These are phyloP conservation scores for Tetanocera ferruginea DNA, from an alignment of 2,888 invertebrate genomes.

Conservation along the genomic window DNA sequence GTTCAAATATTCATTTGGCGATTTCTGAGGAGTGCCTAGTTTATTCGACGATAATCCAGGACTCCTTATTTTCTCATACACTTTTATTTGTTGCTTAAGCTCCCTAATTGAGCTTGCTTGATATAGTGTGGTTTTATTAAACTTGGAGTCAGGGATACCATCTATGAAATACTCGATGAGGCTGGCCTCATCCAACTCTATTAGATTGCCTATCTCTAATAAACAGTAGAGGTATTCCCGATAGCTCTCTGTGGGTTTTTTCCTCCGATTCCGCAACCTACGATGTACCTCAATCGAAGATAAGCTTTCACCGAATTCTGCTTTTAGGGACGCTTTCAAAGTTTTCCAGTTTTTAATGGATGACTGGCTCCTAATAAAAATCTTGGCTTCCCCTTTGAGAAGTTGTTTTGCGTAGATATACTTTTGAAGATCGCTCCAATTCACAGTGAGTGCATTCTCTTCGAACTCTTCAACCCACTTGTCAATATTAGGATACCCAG, in stretches of 20 bases:
- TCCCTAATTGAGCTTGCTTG: background rate
- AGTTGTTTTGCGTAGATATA: constrained; percentile 43
- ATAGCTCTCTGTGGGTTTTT: constrained; percentile 24
- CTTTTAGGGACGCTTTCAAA: constrained; percentile 26
- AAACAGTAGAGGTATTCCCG: constrained; percentile 32
- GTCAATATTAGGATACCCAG: background rate
- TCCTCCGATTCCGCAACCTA: constrained; percentile 19
- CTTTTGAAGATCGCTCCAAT: constrained; percentile 37
- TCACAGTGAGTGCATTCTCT: constrained; percentile 31
- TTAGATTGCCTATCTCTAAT: background rate
- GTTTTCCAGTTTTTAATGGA: constrained; percentile 30
- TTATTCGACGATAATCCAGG: background rate
- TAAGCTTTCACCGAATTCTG: constrained; percentile 21
- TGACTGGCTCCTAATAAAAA: constrained; percentile 36
- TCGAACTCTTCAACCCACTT: constrained; percentile 33
- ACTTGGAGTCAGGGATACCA: constrained; percentile 2
- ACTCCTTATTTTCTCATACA: background rate
- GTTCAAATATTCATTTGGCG: background rate
- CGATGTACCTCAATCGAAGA: constrained; percentile 25
- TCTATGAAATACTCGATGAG: constrained; percentile 8
- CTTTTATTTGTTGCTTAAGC: background rate
- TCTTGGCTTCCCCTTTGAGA: constrained; percentile 41
- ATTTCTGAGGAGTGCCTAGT: background rate
- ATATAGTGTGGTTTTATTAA: background rate
- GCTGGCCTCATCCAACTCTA: background rate